Conservation (phyloP, 1,140 invertebrate genomes). For the Oryzaephilus surinamensis region DNA sequence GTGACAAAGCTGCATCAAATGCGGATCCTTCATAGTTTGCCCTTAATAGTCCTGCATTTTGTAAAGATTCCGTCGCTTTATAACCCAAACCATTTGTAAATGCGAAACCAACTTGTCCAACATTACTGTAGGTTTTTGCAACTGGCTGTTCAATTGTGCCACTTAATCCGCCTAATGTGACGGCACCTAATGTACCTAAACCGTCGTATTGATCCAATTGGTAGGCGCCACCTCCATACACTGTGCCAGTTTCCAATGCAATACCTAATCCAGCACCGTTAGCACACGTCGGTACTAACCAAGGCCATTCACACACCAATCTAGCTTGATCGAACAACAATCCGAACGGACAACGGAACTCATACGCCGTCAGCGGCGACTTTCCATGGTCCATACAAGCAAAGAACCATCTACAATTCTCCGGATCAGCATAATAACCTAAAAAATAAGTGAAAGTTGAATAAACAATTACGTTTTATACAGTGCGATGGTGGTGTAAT, state of each 20-base stretch:
- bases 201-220: conserved; percentile 27
- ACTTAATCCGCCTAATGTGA: conserved; percentile 25
- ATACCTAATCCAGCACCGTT: conserved; percentile 31
- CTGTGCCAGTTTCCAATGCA: conserved; percentile 16
- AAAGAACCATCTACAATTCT: conserved; percentile 80
- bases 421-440: conserved; percentile 68
- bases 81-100: conserved; percentile 8
- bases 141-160: conserved; percentile 23
- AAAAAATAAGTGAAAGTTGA: conserved; percentile 24
- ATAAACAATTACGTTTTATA: conserved; percentile 1
- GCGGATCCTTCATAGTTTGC: not conserved
- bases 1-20: no score
- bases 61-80: conserved; percentile 19
- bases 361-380: conserved; percentile 58
- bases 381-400: conserved; percentile 67
- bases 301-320: conserved; percentile 71
- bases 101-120: conserved; percentile 7
- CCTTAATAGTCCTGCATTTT: conserved; percentile 20
- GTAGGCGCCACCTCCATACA: conserved; percentile 8
- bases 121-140: conserved; percentile 27
- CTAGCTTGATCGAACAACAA: conserved; percentile 65
- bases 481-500: conserved; percentile 53
- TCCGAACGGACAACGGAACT: conserved; percentile 74
- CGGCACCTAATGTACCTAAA: conserved; percentile 23
- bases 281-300: conserved; percentile 60